Conservation (phyloP, 2,888 invertebrate species). For the Coleophora flavipennella region DNA sequence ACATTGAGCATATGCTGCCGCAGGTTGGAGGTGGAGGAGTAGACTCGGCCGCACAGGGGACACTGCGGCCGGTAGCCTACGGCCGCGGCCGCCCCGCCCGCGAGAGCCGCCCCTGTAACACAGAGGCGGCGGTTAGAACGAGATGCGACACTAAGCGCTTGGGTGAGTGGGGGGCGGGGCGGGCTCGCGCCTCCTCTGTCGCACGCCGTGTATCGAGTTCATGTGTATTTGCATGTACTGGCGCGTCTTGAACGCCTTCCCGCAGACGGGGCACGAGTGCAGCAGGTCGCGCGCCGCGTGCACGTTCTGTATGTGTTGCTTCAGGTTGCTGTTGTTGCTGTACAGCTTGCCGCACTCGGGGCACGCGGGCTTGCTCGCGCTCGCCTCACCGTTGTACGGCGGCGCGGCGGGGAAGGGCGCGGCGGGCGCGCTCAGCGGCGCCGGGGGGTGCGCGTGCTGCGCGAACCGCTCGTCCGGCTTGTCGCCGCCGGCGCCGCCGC, state of each 20-base stretch:
- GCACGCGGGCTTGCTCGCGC: conserved; percentile 69
- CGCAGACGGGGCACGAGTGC: conserved; percentile 76
- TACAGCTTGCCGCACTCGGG: conserved; percentile 79
- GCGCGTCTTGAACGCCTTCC: conserved; percentile 78
- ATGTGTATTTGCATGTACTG: conserved; percentile 81
- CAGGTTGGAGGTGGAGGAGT: conserved; percentile 82
- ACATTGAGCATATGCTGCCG: conserved; percentile 84
- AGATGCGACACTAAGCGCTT: conserved; percentile 49
- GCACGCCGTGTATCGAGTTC: conserved; percentile 77
- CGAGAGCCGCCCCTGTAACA: conserved; percentile 77
- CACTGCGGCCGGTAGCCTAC: conserved; percentile 76
- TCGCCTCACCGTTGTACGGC: conserved; percentile 35
- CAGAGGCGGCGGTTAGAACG: conserved; percentile 75
- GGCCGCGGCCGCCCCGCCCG: conserved; percentile 60
- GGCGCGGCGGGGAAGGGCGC: conserved; percentile 27
- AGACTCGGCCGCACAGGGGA: conserved; percentile 80
- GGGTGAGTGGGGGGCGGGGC: conserved; percentile 49
- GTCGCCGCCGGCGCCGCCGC: conserved; percentile 23
- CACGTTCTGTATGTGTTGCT: conserved; percentile 79
- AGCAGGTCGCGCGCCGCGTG: conserved; percentile 74
- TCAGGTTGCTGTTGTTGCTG: conserved; percentile 79
- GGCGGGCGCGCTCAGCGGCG: conserved; percentile 18
- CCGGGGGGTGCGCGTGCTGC: conserved; percentile 8
- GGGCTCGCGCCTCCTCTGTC: conserved; percentile 70
- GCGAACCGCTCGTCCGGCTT: too few relatives aligned